Base-by-base conservation (phyloP, 2,888 invertebrate species). In the Orchesellides sinensis region DNA sequence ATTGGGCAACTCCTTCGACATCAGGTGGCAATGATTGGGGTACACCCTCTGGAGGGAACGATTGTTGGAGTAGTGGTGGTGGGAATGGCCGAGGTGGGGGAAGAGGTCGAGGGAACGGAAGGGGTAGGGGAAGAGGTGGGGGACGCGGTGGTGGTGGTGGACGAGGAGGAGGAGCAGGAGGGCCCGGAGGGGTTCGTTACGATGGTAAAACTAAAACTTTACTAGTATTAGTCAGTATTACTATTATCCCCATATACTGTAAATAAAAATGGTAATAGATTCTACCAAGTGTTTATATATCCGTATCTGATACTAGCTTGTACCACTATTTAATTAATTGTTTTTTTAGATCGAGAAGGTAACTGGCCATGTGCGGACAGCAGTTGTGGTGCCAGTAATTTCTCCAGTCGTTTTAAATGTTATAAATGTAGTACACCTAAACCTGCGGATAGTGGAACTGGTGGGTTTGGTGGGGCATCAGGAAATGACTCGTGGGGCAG, bases 351-450 rank as follows among this genome's bases (percentile, higher is more conserved):
- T 25, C 35, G 61, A 5, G 69, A 56, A 27, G 73, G 66, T 17
- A 66, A 73, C 17, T 80, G 80, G 80, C 54, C 12, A 1, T 80
- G 80, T 40, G 21, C 65, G 1, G 68, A 52, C 14, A 35, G 35
- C 21, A 19, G 45, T 17, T 65, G 77, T n/a, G 52, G 45, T 5
- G 12, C n/a, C 1, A 73, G 14, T 19, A 80, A 80, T 25, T 80
- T 80, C 27, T 19, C 54, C 6, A 4, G 21, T 2, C 35, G 73
- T 1, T 3, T 2, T n/a, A 47, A 65, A 21, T 73, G 80, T 25
- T 73, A 27, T 25, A 80, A 73, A 25, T 80, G 80, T 19, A 14
- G 66, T 10, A 63, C 56, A 1, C 21, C 40, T 4, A 65, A 72
- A 47, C 80, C 80, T 6, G 56, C 12, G n/a, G 70, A 40, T 5